Evolutionary conservation across 2,797 vertebrate genomes (phyloP).

Genomic region (Oryzias dopingdopingensis): DNA sequence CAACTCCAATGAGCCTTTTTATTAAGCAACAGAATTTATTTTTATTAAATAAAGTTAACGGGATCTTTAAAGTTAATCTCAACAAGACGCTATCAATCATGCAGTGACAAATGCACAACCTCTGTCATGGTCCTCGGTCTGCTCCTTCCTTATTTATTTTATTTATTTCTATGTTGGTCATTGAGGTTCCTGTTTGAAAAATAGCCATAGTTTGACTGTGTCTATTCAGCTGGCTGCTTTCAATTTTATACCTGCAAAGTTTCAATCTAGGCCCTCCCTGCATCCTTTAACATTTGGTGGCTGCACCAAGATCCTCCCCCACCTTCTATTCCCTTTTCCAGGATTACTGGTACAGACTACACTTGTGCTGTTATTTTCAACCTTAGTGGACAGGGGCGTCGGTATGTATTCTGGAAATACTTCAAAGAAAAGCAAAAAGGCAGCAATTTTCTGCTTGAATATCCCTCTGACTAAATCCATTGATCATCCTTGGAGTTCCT

Average conservation of each 20-base stretch:
- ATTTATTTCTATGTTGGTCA: slow-evolving; percentile 54
- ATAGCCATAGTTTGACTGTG: slow-evolving; percentile 69
- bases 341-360: slow-evolving; percentile 75
- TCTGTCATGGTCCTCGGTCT: slow-evolving; percentile 11
- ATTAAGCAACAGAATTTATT: slow-evolving; percentile 3
- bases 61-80: slow-evolving; percentile 44
- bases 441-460: slow-evolving; percentile 99
- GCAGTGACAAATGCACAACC: slow-evolving; percentile 37
- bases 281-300: slow-evolving; percentile 76
- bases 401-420: slow-evolving; percentile 84
- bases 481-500: slow-evolving; percentile 97
- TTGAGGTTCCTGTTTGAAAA: slow-evolving; percentile 68
- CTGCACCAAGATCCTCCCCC: slow-evolving; percentile 53
- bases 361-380: slow-evolving; percentile 78
- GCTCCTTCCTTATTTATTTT: slow-evolving; percentile 39
- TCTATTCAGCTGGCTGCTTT: slow-evolving; percentile 81
- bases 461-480: slow-evolving; percentile 99
- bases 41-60: slow-evolving; percentile 29
- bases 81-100: slow-evolving; percentile 56
- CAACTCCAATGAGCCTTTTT: too few relatives aligned
- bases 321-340: slow-evolving; percentile 55
- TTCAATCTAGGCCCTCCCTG: slow-evolving; percentile 77
- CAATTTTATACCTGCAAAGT: slow-evolving; percentile 86
- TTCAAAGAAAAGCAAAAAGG: slow-evolving; percentile 94
- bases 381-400: slow-evolving; percentile 76